phyloP scores from a whole-genome alignment of 2,113 vertebrate genomes.

The Grallaria varia region DNA sequence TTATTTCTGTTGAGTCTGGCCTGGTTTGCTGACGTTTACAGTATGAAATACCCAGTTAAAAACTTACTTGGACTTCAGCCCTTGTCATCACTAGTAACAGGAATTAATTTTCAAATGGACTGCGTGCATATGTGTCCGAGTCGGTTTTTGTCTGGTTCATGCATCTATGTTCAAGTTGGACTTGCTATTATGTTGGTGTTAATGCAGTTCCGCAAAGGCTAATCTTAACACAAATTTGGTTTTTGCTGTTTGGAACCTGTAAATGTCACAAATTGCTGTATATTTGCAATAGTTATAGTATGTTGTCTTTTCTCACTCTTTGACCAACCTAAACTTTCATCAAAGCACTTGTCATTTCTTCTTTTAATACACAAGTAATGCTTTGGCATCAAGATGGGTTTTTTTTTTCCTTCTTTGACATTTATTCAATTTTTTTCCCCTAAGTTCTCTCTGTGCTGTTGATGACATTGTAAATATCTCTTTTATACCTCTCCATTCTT shows the following conservation, averaged over 20 bases:
- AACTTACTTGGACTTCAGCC: not conserved
- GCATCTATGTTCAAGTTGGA: not conserved
- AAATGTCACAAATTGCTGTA: not conserved
- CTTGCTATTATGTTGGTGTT: not conserved
- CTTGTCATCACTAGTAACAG: not conserved
- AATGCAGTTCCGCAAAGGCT: not conserved
- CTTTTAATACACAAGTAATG: not conserved
- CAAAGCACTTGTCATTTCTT: not conserved
- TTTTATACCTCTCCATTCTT: not conserved
- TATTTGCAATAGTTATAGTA: not conserved
- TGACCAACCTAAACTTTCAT: not conserved
- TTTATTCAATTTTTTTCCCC: not conserved
- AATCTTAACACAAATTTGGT: not conserved
- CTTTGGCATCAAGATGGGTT: fast-evolving
- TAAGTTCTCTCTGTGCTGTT: not conserved
- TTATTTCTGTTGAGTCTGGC: not conserved
- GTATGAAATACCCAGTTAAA: not conserved
- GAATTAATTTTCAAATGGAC: not conserved
- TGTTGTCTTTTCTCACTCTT: not conserved
- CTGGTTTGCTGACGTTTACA: not conserved
- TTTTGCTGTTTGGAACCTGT: not conserved
- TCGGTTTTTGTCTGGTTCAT: not conserved
- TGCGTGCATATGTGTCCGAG: not conserved
- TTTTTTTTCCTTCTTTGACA: not conserved
- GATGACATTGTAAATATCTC: not conserved